phyloP scores from a whole-genome alignment of 2,797 vertebrate species.

The Myotis myotis region DNA sequence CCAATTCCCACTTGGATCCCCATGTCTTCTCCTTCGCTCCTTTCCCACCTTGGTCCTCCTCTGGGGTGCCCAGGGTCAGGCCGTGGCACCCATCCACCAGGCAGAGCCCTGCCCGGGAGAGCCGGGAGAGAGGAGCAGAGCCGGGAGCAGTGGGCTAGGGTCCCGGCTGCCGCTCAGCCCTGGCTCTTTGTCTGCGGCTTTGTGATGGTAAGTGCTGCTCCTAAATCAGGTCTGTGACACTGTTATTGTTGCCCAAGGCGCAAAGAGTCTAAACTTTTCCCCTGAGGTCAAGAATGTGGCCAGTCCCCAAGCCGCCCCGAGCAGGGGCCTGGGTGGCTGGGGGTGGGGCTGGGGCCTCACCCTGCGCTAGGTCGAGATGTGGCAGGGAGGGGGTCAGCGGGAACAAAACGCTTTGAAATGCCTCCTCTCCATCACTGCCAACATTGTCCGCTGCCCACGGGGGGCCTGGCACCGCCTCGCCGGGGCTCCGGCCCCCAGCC shows the following conservation, averaged over 20 bases:
- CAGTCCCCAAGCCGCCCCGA: slow-evolving; percentile 82
- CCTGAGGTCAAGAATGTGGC: slow-evolving; percentile 88
- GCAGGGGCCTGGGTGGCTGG: slow-evolving; percentile 83
- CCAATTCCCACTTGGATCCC: neutral
- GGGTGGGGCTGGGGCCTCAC: slow-evolving; percentile 82
- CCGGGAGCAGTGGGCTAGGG: neutral
- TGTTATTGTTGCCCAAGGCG: slow-evolving; percentile 84
- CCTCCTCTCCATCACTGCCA: slow-evolving; percentile 89
- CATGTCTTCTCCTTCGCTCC: neutral
- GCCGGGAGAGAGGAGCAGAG: neutral
- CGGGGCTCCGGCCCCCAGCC: slow-evolving; percentile 83
- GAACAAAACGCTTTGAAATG: slow-evolving; percentile 89
- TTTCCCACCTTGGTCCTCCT: neutral
- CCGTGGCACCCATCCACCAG: slow-evolving; percentile 7
- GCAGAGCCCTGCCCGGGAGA: neutral
- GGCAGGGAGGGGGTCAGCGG: slow-evolving; percentile 82
- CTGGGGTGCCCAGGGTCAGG: neutral
- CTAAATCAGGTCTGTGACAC: slow-evolving; percentile 88
- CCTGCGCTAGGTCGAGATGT: slow-evolving; percentile 55
- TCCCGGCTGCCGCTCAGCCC: slow-evolving; percentile 76
- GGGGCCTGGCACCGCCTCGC: slow-evolving; percentile 87
- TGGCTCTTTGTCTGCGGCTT: slow-evolving; percentile 84
- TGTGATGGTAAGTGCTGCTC: slow-evolving; percentile 86
- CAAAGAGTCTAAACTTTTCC: slow-evolving; percentile 84
- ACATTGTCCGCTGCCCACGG: slow-evolving; percentile 88